These are phyloP conservation scores for Pangasius macronema DNA, from an alignment of 2,797 vertebrate genomes.

Conservation along the genomic window DNA sequence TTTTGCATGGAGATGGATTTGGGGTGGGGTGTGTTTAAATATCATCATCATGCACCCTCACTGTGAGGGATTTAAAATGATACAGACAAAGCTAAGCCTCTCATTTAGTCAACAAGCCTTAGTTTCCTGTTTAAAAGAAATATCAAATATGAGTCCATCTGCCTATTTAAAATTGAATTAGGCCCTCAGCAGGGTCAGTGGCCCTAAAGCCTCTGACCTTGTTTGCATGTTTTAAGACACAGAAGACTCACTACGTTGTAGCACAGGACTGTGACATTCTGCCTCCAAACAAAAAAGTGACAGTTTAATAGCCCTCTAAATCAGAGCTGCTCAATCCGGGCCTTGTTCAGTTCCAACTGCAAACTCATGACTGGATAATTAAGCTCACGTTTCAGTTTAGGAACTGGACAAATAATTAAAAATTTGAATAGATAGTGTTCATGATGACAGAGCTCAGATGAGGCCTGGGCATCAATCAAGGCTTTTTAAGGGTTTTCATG, in stretches of 20 bases:
- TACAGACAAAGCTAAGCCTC: not conserved
- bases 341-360: not conserved
- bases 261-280: not conserved
- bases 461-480: constrained; percentile 21
- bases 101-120: not conserved
- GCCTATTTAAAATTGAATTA: constrained; percentile 8
- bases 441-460: not conserved
- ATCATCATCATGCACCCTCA: constrained; percentile 23
- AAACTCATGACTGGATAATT: not conserved
- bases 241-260: not conserved
- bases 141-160: not conserved
- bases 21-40: not conserved
- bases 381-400: not conserved
- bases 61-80: constrained; percentile 33
- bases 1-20: not conserved
- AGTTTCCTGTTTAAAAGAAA: constrained; percentile 19
- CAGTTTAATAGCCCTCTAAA: constrained; percentile 6
- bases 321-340: not conserved
- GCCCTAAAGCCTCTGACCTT: not conserved
- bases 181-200: not conserved
- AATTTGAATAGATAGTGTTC: not conserved
- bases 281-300: not conserved
- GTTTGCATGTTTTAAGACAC: not conserved
- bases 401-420: not conserved
- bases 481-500: constrained; percentile 43